Percentiles rank a stretch among this genome's conserved stretches.
These are phyloP conservation scores for Epistrophe grossulariae DNA, from an alignment of 2,888 invertebrate genomes.

Conservation along the genomic window DNA sequence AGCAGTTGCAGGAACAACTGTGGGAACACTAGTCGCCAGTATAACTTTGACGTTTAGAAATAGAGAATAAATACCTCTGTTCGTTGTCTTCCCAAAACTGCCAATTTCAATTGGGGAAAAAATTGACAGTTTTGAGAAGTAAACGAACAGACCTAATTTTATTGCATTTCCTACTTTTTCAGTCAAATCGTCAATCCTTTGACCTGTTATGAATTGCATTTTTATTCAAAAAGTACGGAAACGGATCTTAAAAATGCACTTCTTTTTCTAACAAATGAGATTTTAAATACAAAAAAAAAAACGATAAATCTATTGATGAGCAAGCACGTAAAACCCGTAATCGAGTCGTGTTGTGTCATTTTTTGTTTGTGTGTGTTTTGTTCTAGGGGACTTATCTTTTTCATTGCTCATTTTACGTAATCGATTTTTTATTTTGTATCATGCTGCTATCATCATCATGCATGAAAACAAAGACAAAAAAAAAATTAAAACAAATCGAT, in stretches of 20 bases:
- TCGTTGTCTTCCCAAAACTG: too few relatives aligned
- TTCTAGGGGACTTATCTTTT: slow-evolving; percentile 6
- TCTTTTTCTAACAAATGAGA: background rate
- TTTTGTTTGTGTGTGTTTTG: background rate
- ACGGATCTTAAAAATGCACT: background rate
- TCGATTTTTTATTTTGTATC: slow-evolving; percentile 7
- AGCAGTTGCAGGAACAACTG: too few relatives aligned
- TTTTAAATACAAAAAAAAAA: background rate
- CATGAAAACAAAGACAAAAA: background rate
- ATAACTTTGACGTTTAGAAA: too few relatives aligned
- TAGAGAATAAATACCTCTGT: too few relatives aligned
- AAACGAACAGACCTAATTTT: too few relatives aligned
- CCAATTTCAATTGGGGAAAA: too few relatives aligned
- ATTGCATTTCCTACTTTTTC: too few relatives aligned
- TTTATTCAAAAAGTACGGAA: background rate
- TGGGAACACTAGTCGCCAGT: too few relatives aligned
- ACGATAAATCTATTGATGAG: background rate
- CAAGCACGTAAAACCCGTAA: background rate
- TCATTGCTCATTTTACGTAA: slow-evolving; percentile 8
- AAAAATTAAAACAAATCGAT: slow-evolving; percentile 4
- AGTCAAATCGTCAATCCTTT: too few relatives aligned
- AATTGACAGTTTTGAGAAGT: too few relatives aligned
- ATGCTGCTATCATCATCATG: slow-evolving; percentile 19
- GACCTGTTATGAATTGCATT: background rate
- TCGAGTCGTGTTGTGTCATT: background rate